Conservation (phyloP, 1,140 invertebrate species). For the Cecropterus lyciades region DNA sequence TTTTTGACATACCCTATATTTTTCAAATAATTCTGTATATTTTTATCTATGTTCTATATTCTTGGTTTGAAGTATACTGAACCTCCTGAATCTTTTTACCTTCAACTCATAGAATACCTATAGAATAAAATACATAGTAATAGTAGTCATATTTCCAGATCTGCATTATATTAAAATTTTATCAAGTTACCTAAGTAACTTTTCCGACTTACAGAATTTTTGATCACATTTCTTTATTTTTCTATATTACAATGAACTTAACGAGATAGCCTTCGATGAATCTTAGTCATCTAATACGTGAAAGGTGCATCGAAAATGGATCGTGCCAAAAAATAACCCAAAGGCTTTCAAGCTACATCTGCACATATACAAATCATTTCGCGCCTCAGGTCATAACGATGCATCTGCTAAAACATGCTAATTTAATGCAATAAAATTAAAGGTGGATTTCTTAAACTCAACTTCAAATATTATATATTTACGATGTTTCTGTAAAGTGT, state of each 20-base stretch:
- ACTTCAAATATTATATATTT: background rate
- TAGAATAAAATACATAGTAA: too few relatives aligned
- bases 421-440: slow-evolving; percentile 6
- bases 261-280: background rate
- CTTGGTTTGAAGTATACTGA: too few relatives aligned
- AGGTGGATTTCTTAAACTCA: background rate
- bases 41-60: too few relatives aligned
- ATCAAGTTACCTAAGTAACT: too few relatives aligned
- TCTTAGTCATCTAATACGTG: background rate
- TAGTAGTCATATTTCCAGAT: too few relatives aligned
- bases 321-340: slow-evolving; percentile 33
- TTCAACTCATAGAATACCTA: too few relatives aligned
- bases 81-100: too few relatives aligned
- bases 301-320: slow-evolving; percentile 31
- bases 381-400: slow-evolving; percentile 19
- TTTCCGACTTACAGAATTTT: too few relatives aligned
- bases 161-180: too few relatives aligned
- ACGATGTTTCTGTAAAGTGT: background rate
- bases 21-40: too few relatives aligned
- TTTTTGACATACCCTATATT: too few relatives aligned
- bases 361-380: slow-evolving; percentile 28
- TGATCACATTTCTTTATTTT: background rate
- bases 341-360: slow-evolving; percentile 19
- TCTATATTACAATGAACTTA: background rate
- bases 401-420: slow-evolving; percentile 26